phyloP scores from a whole-genome alignment of 2,888 invertebrate species.

The Dorcus hopei region DNA sequence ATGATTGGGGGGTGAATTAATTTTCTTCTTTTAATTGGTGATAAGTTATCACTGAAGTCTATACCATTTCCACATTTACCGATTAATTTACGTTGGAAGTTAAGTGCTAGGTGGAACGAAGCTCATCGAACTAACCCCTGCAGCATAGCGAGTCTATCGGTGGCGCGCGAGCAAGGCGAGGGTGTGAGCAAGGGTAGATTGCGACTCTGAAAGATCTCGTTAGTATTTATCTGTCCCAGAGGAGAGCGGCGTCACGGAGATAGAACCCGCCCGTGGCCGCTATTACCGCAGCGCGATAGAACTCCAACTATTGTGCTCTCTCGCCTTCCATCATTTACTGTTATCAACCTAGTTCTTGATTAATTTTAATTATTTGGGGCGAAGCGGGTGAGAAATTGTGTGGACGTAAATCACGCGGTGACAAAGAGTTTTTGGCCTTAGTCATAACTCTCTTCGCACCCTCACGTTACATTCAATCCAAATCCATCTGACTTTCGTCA shows the following conservation, averaged over 20 bases:
- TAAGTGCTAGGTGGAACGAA: slow-evolving; percentile 7
- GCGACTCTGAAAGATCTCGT: slow-evolving; percentile 48
- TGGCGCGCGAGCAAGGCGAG: slow-evolving; percentile 23
- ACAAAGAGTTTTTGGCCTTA: no score
- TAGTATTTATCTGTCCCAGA: slow-evolving; percentile 50
- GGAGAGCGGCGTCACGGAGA: slow-evolving; percentile 38
- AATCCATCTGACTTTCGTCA: no score
- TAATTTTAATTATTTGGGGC: slow-evolving; percentile 46
- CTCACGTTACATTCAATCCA: no score
- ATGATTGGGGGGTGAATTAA: no score
- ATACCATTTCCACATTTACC: no score
- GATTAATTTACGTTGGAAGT: neutral
- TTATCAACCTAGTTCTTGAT: slow-evolving; percentile 45
- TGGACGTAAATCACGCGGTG: slow-evolving; percentile 6
- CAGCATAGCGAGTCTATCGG: slow-evolving; percentile 12
- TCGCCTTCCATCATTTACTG: slow-evolving; percentile 46
- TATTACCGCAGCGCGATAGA: slow-evolving; percentile 29
- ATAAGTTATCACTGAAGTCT: no score
- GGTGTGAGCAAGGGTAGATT: slow-evolving; percentile 43
- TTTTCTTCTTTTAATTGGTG: no score
- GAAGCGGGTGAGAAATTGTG: slow-evolving; percentile 9
- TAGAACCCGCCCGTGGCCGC: slow-evolving; percentile 35
- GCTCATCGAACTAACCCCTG: slow-evolving; percentile 10
- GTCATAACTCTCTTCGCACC: no score
- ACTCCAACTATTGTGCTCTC: slow-evolving; percentile 21